Percentiles rank a stretch among this genome's conserved stretches.
Conservation (phyloP, 2,113 vertebrate species). For the Manacus vitellinus region DNA sequence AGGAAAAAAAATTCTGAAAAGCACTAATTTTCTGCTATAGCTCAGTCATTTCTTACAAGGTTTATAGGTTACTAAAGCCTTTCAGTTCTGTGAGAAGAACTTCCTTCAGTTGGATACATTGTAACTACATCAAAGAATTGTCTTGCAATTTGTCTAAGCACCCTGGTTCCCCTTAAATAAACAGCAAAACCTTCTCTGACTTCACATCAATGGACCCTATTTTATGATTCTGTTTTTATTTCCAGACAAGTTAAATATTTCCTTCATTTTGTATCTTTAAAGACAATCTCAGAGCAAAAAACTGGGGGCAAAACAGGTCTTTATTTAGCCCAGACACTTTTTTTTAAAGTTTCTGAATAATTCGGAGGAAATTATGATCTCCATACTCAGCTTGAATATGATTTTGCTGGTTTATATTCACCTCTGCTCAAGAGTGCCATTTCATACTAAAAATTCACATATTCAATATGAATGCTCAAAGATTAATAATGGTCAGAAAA, state of each 20-base stretch:
- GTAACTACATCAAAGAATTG: neutral
- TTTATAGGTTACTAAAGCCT: neutral
- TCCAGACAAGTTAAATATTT: neutral
- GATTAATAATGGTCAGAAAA: neutral
- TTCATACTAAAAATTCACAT: neutral
- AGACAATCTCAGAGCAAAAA: neutral
- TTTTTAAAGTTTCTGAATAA: neutral
- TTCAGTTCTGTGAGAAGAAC: neutral
- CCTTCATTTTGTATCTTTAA: neutral
- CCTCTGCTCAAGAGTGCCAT: neutral
- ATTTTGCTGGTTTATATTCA: neutral
- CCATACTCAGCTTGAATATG: neutral
- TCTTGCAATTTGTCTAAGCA: neutral
- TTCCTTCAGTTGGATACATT: neutral
- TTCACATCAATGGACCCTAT: neutral
- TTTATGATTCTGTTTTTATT: neutral
- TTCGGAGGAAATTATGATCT: neutral
- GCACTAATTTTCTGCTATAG: neutral
- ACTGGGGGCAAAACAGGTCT: neutral
- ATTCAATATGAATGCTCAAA: neutral
- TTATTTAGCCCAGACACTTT: neutral
- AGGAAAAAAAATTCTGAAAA: neutral
- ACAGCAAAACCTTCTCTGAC: neutral
- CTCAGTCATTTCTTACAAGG: neutral
- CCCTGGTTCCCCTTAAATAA: neutral